Evolutionary conservation across 2,113 vertebrate species (phyloP), one percentile per base, ranked within the genome.

Genomic region (Cygnus atratus): DNA sequence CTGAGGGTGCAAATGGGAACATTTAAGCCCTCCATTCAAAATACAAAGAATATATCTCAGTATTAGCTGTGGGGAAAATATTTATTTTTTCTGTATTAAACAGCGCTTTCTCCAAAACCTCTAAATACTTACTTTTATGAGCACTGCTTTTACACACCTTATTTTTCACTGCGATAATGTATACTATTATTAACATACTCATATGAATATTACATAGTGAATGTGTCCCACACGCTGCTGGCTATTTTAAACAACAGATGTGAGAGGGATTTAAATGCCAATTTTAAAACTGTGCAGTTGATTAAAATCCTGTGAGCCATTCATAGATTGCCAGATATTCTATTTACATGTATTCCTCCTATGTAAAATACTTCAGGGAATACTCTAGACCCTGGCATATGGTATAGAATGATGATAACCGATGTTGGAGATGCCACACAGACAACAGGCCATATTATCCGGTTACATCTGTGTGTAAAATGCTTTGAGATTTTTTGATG

Each of bases 321-420:
- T 96, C 96, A 94, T 84, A 96, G 84, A 87, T 92, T 89, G 96
- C 91, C 93, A 96, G 92, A 95, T 95, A 96, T 58, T 96, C 91
- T 94, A 94, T 93, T 96, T 82, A 93, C 90, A 95, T 87, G 84
- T 93, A 95, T 91, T 93, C 77, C 66, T 93, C 84, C 74, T 21
- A 73, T 95, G 81, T 80, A 91, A 95, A 95, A 97, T 94, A 87
- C 91, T 95, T 89, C 70, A 94, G 92, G 91, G 96, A 96, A 94
- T 96, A 95, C 91, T 92, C 88, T 73, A 88, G 95, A 84, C 80
- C 88, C 77, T 66, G 86, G 74, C 87, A 93, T 90, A 95, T 73
- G 95, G 90, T 89, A 93, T 65, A 94, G 93, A 93, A 95, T 58
- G 88, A 94, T 84, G 93, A 87, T 77, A 92, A 84, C 94, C 11